Conservation (phyloP, 1,140 invertebrate genomes). For the Panagrolaimus sp. region DNA sequence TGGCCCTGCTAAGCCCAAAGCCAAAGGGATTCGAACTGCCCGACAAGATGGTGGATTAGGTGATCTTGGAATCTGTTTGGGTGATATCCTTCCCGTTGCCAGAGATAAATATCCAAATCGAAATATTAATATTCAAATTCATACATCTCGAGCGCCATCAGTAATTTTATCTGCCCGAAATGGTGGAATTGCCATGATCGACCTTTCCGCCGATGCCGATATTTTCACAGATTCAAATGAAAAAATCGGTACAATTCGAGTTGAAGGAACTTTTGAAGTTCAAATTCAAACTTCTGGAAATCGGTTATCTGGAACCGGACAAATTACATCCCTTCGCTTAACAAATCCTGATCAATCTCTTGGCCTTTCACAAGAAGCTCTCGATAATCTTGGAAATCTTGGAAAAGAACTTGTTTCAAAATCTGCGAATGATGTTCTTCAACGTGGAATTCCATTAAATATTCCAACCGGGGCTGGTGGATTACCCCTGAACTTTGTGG, state of each 20-base stretch:
- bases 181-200: conserved; percentile 48
- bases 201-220: conserved; percentile 53
- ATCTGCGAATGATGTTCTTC: conserved; percentile 46
- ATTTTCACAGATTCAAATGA: conserved; percentile 57
- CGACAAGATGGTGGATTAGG: conserved; percentile 32
- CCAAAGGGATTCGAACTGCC: neutral
- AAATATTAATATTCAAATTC: conserved; percentile 46
- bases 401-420: conserved; percentile 57
- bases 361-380: conserved; percentile 56
- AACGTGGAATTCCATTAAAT: conserved; percentile 48
- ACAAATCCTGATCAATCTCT: conserved; percentile 44
- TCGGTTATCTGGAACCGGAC: conserved; percentile 32
- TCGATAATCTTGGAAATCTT: conserved; percentile 58
- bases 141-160: conserved; percentile 52
- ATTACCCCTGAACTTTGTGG: conserved; percentile 50
- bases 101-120: conserved; percentile 57
- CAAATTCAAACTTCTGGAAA: conserved; percentile 17
- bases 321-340: conserved; percentile 50
- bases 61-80: conserved; percentile 57
- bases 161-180: conserved; percentile 43
- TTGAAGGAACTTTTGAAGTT: conserved; percentile 45
- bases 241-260: conserved; percentile 45
- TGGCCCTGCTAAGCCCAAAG: no score
- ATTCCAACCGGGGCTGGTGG: conserved; percentile 42
- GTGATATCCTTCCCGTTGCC: conserved; percentile 57